These are phyloP conservation scores for Poeciliopsis infans DNA, from an alignment of 2,797 vertebrate species.

Conservation along the genomic window DNA sequence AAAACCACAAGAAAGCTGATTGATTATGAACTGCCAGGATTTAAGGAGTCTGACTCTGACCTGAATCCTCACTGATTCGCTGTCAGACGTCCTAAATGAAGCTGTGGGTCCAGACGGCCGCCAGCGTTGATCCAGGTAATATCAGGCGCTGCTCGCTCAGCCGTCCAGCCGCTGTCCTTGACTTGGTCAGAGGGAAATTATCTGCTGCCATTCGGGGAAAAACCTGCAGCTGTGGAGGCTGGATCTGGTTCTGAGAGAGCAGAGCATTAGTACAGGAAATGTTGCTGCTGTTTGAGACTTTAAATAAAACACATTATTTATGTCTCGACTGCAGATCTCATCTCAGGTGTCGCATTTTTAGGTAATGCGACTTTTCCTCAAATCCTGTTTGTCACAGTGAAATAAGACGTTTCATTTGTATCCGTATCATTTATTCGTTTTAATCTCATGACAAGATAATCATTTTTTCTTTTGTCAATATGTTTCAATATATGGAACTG, in stretches of 20 bases:
- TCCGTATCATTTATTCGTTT: background rate
- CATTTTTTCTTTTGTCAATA: slow-evolving; percentile 1
- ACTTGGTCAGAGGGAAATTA: slow-evolving; percentile 65
- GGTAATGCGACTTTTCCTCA: background rate
- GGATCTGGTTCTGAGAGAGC: slow-evolving; percentile 53
- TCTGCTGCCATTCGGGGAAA: slow-evolving; percentile 62
- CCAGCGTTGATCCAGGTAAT: slow-evolving; percentile 67
- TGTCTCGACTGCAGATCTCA: background rate
- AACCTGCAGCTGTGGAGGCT: slow-evolving; percentile 44
- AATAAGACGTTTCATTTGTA: background rate
- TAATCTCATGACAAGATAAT: background rate
- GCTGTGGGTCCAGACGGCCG: slow-evolving; percentile 31
- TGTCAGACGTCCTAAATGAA: slow-evolving; percentile 64
- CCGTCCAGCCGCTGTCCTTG: slow-evolving; percentile 55
- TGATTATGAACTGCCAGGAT: background rate
- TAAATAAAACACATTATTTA: background rate
- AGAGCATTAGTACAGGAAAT: slow-evolving; percentile 41
- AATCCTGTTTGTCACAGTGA: background rate
- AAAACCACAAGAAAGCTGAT: background rate
- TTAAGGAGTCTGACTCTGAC: slow-evolving; percentile 36
- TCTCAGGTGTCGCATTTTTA: background rate
- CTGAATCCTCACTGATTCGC: slow-evolving; percentile 45
- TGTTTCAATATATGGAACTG: background rate
- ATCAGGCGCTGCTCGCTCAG: slow-evolving; percentile 40
- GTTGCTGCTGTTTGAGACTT: slow-evolving; percentile 29